Evolutionary conservation across 2,888 invertebrate species (phyloP).

Genomic region (Nephrocerus scutellatus): DNA sequence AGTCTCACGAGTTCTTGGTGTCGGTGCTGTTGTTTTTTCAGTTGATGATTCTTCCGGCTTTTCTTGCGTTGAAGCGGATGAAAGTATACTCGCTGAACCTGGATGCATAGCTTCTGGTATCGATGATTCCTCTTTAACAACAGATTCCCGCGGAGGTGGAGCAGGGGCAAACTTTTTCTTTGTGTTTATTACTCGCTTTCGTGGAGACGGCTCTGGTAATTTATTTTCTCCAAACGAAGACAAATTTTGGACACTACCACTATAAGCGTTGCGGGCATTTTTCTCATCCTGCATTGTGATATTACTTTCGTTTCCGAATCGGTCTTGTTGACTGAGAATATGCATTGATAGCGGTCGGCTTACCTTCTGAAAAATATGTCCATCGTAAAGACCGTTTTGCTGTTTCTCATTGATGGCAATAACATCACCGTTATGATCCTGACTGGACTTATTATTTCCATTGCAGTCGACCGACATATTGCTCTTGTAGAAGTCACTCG

Average conservation of each 20-base stretch:
- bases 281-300: slow-evolving; percentile 30
- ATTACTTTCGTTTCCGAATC: slow-evolving; percentile 21
- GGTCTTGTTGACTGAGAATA: slow-evolving; percentile 20
- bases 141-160: slow-evolving; percentile 35
- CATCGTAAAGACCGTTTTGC: slow-evolving; percentile 16
- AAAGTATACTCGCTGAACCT: no score
- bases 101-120: no score
- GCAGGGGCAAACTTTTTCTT: slow-evolving; percentile 40
- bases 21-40: neutral
- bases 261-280: slow-evolving; percentile 27
- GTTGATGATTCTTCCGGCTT: neutral
- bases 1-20: neutral
- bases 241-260: slow-evolving; percentile 21
- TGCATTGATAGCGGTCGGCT: slow-evolving; percentile 19
- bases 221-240: slow-evolving; percentile 11
- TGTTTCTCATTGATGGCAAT: neutral
- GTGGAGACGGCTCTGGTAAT: slow-evolving; percentile 42
- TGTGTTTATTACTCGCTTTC: slow-evolving; percentile 34
- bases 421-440: slow-evolving; percentile 19
- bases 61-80: slow-evolving; percentile 10
- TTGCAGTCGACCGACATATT: slow-evolving; percentile 36
- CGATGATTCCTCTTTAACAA: no score
- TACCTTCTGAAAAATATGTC: slow-evolving; percentile 15
- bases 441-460: slow-evolving; percentile 31
- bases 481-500: slow-evolving; percentile 22